Evolutionary conservation across 1,140 invertebrate genomes (phyloP), one percentile per base, ranked within the genome.

Genomic region (Agrilus planipennis): DNA sequence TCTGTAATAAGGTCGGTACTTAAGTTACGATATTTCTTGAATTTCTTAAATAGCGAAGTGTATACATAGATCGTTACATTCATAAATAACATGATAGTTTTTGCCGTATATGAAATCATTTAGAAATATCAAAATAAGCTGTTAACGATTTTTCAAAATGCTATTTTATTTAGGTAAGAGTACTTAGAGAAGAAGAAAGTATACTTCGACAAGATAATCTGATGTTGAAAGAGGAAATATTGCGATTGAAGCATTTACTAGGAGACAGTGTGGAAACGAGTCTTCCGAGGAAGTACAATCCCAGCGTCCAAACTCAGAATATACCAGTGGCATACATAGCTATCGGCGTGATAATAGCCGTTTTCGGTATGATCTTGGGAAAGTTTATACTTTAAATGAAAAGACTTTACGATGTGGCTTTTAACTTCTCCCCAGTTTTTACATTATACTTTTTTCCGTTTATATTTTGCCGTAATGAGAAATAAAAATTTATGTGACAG

Each of bases 131-230:
- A 18, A 22, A 4, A 21, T 22, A 37, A 21, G 10, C 12, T 17
- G 6, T 14, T 10, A n/a, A 9, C 12, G 2, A 16, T 36, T 37
- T 4, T 18, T 39, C 29, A 16, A 39, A 39, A 30, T 25, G 4
- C 11, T 39, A n/a, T n/a, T 37, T 46, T 34, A 19, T 31, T 6
- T 29, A 60, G 56, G 48, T 61, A 14, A 50, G 58, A 22, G 19
- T 72, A 62, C 68, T 89, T 49, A 73, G 78, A 58, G 81, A 84
- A 60, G 75, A 81, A 51, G 77, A 83, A 55, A 79, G 72, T 60
- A 72, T 71, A 62, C 68, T 89, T 57, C 73, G 77, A 65, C 77
- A 84, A 63, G 85, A 89, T 65, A 86, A 84, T 70, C 61, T 86
- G 46, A 71, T 75, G 60, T 71, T 89, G 54, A 88, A 83, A 68